Evolutionary conservation across 1,140 invertebrate genomes (phyloP).

Genomic region (Camponotus vicinus): DNA sequence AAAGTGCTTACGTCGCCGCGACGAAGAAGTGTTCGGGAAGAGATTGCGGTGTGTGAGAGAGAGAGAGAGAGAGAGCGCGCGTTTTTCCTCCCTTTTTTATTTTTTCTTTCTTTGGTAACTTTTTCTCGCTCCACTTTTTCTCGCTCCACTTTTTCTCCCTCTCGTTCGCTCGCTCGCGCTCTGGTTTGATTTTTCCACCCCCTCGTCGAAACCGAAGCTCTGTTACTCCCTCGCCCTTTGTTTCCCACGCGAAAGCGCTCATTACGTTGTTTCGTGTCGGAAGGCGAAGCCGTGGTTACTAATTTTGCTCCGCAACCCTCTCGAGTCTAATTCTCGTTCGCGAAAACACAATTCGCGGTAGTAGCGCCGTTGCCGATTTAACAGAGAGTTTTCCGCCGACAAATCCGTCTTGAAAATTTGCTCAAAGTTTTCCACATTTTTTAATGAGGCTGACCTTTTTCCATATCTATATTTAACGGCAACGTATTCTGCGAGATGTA

Average conservation of each 20-base stretch:
- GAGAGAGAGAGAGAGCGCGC: slow-evolving; percentile 28
- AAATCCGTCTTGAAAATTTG: slow-evolving; percentile 35
- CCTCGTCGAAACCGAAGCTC: slow-evolving; percentile 55
- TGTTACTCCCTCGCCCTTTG: slow-evolving; percentile 52
- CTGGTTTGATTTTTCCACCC: slow-evolving; percentile 24
- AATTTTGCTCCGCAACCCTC: slow-evolving; percentile 67
- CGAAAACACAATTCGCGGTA: slow-evolving; percentile 59
- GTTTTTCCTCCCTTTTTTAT: slow-evolving; percentile 30
- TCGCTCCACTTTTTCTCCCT: background rate
- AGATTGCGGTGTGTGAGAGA: slow-evolving; percentile 65
- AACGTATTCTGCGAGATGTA: background rate
- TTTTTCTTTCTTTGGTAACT: background rate
- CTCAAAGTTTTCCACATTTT: slow-evolving; percentile 36
- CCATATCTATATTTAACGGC: background rate
- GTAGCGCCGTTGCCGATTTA: slow-evolving; percentile 47
- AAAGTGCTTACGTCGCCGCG: slow-evolving; percentile 76
- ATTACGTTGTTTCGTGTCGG: slow-evolving; percentile 60
- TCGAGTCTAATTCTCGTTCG: slow-evolving; percentile 65
- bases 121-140: too few relatives aligned
- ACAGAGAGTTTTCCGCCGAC: slow-evolving; percentile 16
- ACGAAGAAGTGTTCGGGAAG: slow-evolving; percentile 66
- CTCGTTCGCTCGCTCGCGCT: background rate
- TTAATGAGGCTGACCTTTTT: slow-evolving; percentile 25
- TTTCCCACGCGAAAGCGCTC: slow-evolving; percentile 66
- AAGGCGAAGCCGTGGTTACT: slow-evolving; percentile 68